phyloP scores from a whole-genome alignment of 2,888 invertebrate species.

The Mongoloraphidia duomilia region DNA sequence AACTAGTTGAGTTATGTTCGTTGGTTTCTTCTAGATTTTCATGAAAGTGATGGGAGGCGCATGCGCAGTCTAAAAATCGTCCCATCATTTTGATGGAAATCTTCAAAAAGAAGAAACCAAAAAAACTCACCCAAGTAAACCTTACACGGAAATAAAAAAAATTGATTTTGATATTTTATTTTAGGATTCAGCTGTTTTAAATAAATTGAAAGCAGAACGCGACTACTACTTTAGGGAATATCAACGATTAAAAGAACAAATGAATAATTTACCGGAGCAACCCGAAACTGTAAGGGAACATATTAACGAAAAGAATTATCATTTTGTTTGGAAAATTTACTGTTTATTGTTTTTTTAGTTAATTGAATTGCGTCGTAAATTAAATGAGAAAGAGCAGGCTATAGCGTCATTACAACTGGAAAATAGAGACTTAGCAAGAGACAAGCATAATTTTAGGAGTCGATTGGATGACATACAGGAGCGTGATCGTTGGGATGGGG shows the following conservation, averaged over 20 bases:
- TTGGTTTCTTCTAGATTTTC: no score
- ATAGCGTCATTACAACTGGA: conserved; percentile 29
- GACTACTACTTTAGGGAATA: conserved; percentile 37
- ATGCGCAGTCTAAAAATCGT: no score
- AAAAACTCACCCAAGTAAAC: no score
- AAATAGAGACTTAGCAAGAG: conserved; percentile 27
- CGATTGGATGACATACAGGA: conserved; percentile 23
- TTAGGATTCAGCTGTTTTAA: conserved; percentile 22
- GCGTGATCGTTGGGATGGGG: conserved; percentile 13
- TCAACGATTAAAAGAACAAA: conserved; percentile 28
- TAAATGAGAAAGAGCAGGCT: conserved; percentile 29
- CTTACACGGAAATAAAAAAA: no score
- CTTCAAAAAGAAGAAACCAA: no score
- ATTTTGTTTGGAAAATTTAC: background rate
- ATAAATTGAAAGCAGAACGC: conserved; percentile 30
- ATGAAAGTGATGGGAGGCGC: no score
- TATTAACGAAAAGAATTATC: conserved; percentile 2
- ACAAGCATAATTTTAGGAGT: conserved; percentile 30
- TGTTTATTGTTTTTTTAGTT: conserved; percentile 4
- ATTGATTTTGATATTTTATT: conserved; percentile 1
- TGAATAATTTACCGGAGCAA: conserved; percentile 22
- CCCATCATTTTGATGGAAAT: no score
- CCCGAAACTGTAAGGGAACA: conserved; percentile 22
- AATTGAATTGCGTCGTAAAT: conserved; percentile 18
- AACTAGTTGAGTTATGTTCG: no score